These are phyloP conservation scores for Lagodon rhomboides DNA, from an alignment of 2,797 vertebrate species.

Conservation along the genomic window DNA sequence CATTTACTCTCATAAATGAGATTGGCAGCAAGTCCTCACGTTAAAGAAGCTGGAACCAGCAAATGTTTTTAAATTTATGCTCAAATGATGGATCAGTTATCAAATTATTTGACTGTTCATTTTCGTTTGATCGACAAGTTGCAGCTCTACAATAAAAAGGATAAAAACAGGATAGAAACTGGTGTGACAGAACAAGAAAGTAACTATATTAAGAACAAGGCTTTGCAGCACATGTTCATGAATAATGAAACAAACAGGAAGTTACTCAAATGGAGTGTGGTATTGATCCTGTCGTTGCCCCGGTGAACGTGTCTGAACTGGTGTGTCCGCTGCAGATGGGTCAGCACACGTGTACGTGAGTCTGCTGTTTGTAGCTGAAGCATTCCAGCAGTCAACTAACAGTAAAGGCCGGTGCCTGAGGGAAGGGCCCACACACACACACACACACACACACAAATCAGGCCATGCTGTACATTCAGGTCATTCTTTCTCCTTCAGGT, in stretches of 20 bases:
- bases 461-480: constrained; percentile 64
- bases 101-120: too few relatives aligned
- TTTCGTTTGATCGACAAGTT: too few relatives aligned
- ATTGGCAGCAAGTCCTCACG: not conserved
- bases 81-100: not conserved
- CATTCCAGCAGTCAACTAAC: constrained; percentile 74
- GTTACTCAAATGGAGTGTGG: constrained; percentile 12
- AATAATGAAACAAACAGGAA: constrained; percentile 20
- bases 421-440: constrained; percentile 55
- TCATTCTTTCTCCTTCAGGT: constrained; percentile 67
- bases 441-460: constrained; percentile 43
- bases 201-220: not conserved
- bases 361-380: constrained; percentile 67
- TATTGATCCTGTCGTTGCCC: constrained; percentile 48
- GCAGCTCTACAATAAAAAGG: too few relatives aligned
- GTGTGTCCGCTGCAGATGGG: constrained; percentile 52
- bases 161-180: not conserved
- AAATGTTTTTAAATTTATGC: not conserved
- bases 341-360: constrained; percentile 51
- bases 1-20: not conserved
- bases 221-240: not conserved
- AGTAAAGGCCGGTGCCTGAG: constrained; percentile 55
- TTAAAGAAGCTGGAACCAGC: not conserved
- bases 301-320: constrained; percentile 54
- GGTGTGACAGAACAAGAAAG: not conserved